phyloP scores from a whole-genome alignment of 53 echinoderm and acorn worm genomes.

The Apostichopus leukothele region DNA sequence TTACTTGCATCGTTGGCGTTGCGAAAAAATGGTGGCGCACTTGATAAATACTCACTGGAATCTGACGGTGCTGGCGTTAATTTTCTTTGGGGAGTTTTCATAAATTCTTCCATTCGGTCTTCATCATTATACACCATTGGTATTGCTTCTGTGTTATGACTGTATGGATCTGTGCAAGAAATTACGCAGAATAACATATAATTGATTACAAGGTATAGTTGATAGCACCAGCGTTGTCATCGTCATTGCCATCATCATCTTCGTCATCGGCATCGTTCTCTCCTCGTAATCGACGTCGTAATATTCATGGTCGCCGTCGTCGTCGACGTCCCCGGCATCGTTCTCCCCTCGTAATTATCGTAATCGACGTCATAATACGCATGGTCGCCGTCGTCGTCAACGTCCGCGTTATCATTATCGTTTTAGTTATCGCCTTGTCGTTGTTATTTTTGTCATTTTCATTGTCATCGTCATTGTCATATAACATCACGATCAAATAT shows the following conservation, averaged over 20 bases:
- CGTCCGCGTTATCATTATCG: neutral
- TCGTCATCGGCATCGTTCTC: neutral
- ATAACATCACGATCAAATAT: too few relatives aligned
- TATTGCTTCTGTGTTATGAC: conserved; percentile 39
- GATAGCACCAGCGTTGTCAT: neutral
- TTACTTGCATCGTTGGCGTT: neutral
- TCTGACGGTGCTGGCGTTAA: conserved; percentile 10
- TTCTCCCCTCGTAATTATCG: neutral
- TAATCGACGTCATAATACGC: neutral
- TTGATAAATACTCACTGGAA: conserved; percentile 24
- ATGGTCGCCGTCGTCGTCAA: neutral
- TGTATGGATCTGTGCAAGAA: conserved; percentile 47
- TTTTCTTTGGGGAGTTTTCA: conserved; percentile 25
- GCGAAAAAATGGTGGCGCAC: neutral
- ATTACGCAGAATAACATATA: too few relatives aligned
- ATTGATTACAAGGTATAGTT: too few relatives aligned
- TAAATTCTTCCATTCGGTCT: conserved; percentile 19
- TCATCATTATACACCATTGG: conserved; percentile 38
- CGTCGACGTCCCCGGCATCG: neutral
- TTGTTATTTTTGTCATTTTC: neutral
- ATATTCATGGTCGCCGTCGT: neutral
- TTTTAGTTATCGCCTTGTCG: neutral
- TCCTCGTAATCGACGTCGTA: neutral
- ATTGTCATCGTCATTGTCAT: too few relatives aligned
- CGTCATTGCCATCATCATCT: neutral